phyloP scores from a whole-genome alignment of 2,888 invertebrate genomes.

The Nephrotoma appendiculata region DNA sequence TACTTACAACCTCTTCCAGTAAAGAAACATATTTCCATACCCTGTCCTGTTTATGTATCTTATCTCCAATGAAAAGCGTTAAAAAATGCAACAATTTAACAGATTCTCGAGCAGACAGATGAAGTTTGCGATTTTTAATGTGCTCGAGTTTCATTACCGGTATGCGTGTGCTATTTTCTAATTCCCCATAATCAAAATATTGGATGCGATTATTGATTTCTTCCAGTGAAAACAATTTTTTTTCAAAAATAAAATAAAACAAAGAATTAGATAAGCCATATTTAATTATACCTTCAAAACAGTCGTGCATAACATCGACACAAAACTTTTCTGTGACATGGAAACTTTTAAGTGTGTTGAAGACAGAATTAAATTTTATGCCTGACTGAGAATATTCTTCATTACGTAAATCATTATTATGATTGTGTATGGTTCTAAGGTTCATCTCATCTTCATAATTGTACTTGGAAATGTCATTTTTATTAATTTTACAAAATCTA shows the following conservation, averaged over 20 bases:
- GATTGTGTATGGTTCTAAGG: background rate
- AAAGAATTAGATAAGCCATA: background rate
- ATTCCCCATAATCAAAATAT: too few relatives aligned
- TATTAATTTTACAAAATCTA: background rate
- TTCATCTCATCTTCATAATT: background rate
- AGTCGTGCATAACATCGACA: background rate
- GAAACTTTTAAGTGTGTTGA: background rate
- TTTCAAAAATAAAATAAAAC: background rate
- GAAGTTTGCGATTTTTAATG: background rate
- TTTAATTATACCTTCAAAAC: background rate
- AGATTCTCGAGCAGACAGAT: background rate
- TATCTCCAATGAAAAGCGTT: background rate
- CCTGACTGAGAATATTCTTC: background rate
- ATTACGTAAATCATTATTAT: background rate
- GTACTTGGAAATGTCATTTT: background rate
- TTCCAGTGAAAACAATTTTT: background rate
- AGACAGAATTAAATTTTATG: background rate
- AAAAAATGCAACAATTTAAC: background rate
- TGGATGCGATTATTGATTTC: background rate
- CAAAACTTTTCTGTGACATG: constrained; percentile 4
- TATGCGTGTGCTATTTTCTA: too few relatives aligned
- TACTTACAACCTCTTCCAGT: too few relatives aligned
- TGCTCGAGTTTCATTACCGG: background rate
- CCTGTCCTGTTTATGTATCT: too few relatives aligned
- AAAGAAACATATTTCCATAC: too few relatives aligned